Evolutionary conservation across 2,797 vertebrate genomes (phyloP), one percentile per base, ranked within the genome.

Genomic region (Coracias cyanogaster): DNA sequence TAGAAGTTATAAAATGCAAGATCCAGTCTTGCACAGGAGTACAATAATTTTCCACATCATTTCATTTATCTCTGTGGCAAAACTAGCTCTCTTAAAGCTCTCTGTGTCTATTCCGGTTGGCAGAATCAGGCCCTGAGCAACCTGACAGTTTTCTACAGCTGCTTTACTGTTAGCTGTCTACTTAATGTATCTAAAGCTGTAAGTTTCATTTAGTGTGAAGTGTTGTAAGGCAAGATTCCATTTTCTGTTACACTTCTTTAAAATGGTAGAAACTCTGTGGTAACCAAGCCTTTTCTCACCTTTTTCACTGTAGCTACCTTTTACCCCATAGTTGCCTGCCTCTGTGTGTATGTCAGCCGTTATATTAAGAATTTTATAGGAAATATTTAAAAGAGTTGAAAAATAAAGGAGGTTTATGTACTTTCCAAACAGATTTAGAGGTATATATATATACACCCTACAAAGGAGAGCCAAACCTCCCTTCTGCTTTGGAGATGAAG

Each of bases 241-340:
- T 81, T 93, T 82, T 82, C 24, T 3, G 0, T 61, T 29, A 79
- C 29, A 13, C 5, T 90, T 25, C 13, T 83, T 62, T 64, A 46
- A 90, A 86, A 78, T 15, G 0, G 0, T 49, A 60, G 14, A 60
- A 62, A 48, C 1, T 17, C 10, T 19, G 19, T 5, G 3, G 4
- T 35, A 70, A 48, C 5, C n/a, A 25, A 66, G n/a, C 3, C 2
- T 82, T 87, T 35, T 87, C 28, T 66, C 35, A 51, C 14, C 6
- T 91, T 73, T 91, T 79, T 41, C 20, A 54, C 18, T 71, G 78
- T 61, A 49, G 33, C 9, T 76, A 13, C 5, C 14, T 60, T 71
- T 89, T 81, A 66, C 7, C 10, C 12, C 62, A 7, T 12, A 46
- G 9, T 33, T 62, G 14, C 24, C 16, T 76, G 15, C 8, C 25